phyloP scores from a whole-genome alignment of 2,113 vertebrate species.

The Orycteropus afer region DNA sequence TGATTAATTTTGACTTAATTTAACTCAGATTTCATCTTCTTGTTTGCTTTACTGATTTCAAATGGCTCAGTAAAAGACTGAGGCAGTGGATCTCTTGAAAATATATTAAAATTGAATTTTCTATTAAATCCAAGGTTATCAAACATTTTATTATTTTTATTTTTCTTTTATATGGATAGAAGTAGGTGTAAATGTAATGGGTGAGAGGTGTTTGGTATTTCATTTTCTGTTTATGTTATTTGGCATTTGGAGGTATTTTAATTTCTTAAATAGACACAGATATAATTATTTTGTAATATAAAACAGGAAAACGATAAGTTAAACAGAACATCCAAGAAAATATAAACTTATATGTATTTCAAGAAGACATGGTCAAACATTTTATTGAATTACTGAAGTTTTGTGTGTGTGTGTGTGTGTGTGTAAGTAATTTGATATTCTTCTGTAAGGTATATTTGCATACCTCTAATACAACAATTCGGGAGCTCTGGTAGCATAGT shows the following conservation, averaged over 20 bases:
- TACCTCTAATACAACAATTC: not conserved
- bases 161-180: not conserved
- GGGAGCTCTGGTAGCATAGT: too few relatives aligned
- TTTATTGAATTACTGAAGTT: not conserved
- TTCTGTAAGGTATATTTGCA: not conserved
- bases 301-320: not conserved
- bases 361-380: not conserved
- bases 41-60: not conserved
- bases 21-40: not conserved
- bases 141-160: too few relatives aligned
- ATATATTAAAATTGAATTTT: not conserved
- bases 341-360: not conserved
- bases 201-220: not conserved
- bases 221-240: not conserved
- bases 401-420: not conserved
- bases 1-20: not conserved
- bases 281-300: not conserved
- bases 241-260: not conserved
- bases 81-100: not conserved
- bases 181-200: not conserved
- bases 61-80: not conserved
- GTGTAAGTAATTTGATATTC: not conserved
- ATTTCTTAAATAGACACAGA: not conserved
- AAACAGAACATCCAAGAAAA: not conserved
- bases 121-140: not conserved